Conservation (phyloP, 2,113 vertebrate genomes). For the Psammodynastes pulverulentus region DNA sequence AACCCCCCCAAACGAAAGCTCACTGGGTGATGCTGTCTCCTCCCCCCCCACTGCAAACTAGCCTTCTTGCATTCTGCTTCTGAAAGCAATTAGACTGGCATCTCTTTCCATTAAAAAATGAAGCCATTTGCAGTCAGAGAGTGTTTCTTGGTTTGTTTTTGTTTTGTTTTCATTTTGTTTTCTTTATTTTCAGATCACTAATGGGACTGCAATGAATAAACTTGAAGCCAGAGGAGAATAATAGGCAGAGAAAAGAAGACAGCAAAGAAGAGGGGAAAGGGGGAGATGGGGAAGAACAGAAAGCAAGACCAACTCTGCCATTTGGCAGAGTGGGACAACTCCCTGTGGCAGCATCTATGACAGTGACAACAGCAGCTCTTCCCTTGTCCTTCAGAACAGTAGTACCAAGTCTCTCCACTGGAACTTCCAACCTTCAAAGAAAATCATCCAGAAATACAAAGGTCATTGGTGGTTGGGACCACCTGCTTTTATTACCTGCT, state of each 20-base stretch:
- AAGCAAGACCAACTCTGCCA: background rate
- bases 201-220: slow-evolving; percentile 24
- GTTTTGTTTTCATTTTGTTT: background rate
- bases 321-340: background rate
- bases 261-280: background rate
- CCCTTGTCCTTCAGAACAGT: background rate
- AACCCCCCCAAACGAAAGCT: background rate
- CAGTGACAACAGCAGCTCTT: background rate
- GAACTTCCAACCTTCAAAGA: background rate
- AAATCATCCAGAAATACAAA: background rate
- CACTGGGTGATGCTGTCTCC: background rate
- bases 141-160: background rate
- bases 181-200: background rate
- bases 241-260: background rate
- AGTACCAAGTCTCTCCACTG: background rate
- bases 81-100: slow-evolving; percentile 12
- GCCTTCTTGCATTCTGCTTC: background rate
- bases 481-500: background rate
- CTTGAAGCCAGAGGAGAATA: background rate
- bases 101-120: slow-evolving; percentile 17
- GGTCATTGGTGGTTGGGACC: background rate
- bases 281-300: background rate
- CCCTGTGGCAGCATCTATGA: background rate
- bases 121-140: slow-evolving; percentile 16
- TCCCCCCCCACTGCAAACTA: background rate